Conservation (phyloP, 2,888 invertebrate genomes). For the Nomada fabriciana region DNA sequence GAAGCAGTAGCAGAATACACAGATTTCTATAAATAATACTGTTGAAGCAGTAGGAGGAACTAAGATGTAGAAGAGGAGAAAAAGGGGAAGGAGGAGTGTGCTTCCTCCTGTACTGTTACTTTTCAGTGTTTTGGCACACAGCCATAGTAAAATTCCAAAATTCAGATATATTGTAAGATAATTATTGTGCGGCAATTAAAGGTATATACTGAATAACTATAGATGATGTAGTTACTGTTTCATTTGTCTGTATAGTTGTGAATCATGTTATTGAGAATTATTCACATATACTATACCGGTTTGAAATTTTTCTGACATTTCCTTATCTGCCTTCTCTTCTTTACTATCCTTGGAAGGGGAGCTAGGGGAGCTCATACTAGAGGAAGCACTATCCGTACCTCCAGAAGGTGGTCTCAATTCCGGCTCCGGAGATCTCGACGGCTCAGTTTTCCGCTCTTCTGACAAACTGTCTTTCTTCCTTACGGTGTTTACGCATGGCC, state of each 20-base stretch:
- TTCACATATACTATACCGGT: constrained; percentile 73
- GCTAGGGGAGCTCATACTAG: constrained; percentile 82
- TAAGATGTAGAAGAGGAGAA: constrained; percentile 67
- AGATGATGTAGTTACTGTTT: constrained; percentile 21
- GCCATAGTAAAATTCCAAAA: constrained; percentile 59
- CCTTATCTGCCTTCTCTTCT: constrained; percentile 82
- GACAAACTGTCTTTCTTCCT: constrained; percentile 70
- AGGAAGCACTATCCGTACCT: constrained; percentile 80
- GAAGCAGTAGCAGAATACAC: constrained; percentile 79
- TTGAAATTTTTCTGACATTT: constrained; percentile 81
- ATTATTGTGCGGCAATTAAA: constrained; percentile 4
- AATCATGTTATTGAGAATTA: constrained; percentile 43
- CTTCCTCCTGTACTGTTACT: constrained; percentile 73
- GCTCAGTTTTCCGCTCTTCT: constrained; percentile 73
- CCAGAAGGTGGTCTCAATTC: constrained; percentile 79
- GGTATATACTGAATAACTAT: constrained; percentile 15
- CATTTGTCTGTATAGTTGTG: constrained; percentile 33
- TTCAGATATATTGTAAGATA: constrained; percentile 36
- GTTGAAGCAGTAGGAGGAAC: constrained; percentile 74
- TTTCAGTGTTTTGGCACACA: constrained; percentile 77
- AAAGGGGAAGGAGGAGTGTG: constrained; percentile 63
- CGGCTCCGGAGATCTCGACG: constrained; percentile 77
- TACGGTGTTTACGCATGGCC: constrained; percentile 74
- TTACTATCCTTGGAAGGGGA: constrained; percentile 82
- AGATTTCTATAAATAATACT: constrained; percentile 83